A percentile compares a stretch with the other conserved stretches of the same genome.
These are phyloP conservation scores for Microcebus murinus DNA, from an alignment of 2,113 vertebrate genomes.

Conservation along the genomic window DNA sequence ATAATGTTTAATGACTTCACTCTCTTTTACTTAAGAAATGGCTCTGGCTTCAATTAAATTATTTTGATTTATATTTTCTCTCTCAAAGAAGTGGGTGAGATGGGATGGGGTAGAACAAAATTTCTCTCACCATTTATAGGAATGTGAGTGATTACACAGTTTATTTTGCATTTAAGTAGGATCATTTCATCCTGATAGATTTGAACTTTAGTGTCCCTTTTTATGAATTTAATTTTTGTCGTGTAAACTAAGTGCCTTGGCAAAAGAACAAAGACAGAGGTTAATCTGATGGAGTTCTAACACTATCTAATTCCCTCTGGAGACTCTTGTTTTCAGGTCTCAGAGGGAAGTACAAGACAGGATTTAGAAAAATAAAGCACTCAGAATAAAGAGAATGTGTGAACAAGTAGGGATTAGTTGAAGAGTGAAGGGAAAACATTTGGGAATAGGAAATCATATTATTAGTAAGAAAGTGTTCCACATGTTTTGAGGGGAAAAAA, in stretches of 20 bases:
- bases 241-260: background rate
- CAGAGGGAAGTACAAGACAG: background rate
- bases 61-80: conserved; percentile 52
- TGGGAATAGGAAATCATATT: background rate
- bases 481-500: background rate
- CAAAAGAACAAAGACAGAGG: background rate
- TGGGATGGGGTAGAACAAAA: background rate
- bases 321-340: background rate
- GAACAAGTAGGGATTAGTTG: background rate
- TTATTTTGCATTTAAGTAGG: conserved; percentile 51
- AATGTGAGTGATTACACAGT: background rate
- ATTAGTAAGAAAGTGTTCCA: background rate
- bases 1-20: conserved; percentile 21
- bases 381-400: background rate
- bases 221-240: conserved; percentile 34
- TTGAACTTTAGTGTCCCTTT: background rate
- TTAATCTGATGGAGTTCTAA: background rate
- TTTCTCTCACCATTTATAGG: background rate
- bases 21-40: conserved; percentile 34
- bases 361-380: background rate
- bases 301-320: background rate
- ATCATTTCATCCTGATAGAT: background rate
- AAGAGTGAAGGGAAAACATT: background rate
- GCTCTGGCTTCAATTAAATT: conserved; percentile 30
- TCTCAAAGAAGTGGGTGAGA: background rate